Percentiles rank a stretch among this genome's conserved stretches.
Conservation (phyloP, 2,888 invertebrate genomes). For the Abrostola tripartita region DNA sequence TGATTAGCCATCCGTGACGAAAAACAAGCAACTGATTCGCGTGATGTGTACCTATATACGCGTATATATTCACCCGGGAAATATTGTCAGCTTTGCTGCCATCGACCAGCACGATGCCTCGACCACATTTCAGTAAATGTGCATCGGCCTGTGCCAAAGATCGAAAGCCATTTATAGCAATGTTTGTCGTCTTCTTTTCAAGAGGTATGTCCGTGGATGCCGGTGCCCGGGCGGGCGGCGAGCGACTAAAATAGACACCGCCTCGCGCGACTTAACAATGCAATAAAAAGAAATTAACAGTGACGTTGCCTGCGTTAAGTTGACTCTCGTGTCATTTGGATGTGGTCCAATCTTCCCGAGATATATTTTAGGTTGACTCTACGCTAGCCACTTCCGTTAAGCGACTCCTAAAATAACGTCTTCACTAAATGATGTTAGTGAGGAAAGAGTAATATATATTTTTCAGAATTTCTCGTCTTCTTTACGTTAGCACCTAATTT, state of each 20-base stretch:
- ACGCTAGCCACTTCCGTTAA: constrained; percentile 84
- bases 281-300: constrained; percentile 88
- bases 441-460: constrained; percentile 70
- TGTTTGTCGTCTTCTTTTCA: constrained; percentile 86
- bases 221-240: constrained; percentile 81
- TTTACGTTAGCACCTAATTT: constrained; percentile 65
- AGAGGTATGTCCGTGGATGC: constrained; percentile 81
- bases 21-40: background rate
- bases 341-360: constrained; percentile 79
- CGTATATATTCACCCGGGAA: constrained; percentile 34
- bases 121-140: constrained; percentile 60
- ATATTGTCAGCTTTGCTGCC: constrained; percentile 43
- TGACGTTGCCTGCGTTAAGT: constrained; percentile 84
- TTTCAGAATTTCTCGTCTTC: constrained; percentile 66
- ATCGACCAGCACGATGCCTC: constrained; percentile 51
- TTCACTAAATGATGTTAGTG: constrained; percentile 64
- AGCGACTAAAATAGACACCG: constrained; percentile 84
- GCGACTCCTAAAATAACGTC: constrained; percentile 79
- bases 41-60: constrained; percentile 7
- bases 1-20: constrained; percentile 12
- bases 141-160: constrained; percentile 71
- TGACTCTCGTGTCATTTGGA: constrained; percentile 87
- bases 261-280: constrained; percentile 87
- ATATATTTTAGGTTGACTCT: constrained; percentile 79
- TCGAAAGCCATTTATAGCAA: constrained; percentile 84